Evolutionary conservation across 2,113 vertebrate species (phyloP), one percentile per base, ranked within the genome.

Genomic region (Nanorana parkeri): DNA sequence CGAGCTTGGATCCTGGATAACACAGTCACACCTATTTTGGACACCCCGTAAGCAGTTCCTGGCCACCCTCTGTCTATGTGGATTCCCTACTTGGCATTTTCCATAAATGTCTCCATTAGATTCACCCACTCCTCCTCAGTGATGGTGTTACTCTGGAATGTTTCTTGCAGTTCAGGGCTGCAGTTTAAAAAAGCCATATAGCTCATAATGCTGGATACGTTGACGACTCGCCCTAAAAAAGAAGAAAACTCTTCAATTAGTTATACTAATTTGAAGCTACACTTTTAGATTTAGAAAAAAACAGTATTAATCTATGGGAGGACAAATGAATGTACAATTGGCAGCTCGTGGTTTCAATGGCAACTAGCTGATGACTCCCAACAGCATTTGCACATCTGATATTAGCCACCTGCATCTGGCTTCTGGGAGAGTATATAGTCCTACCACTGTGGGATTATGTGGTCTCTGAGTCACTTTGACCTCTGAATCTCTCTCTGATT

Each of bases 21-120:
- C 1, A 95, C 96, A 0, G 95, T 99, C 26, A 98, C 88, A 0
- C 96, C 96, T 0, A 92, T 94, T 88, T 99, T 98, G 17, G 94
- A 93, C 13, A 96, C 91, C 0, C 95, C 96, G 0, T 98, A 99
- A 0, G 94, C 91, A 0, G 86, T 92, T 0, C 89, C 90, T 0
- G 95, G 93, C 96, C 96, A 96, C 0, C 97, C 97, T 3, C 86
- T 89, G n/a, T 93, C 63, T 24, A 86, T 5, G 32, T 96, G 95
- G 20, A 89, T 47, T 0, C 64, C 87, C 0, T 85, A 92, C 88
- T 95, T 93, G 19, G 94, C 71, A 0, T 94, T 89, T 36, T 94
- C 88, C 4, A 98, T 90, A 2, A 98, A 99, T 2, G 90, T 90
- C 82, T 88, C 86, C 98, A 98, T 98, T 84, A 99, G 92, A 0